phyloP scores from a whole-genome alignment of 1,140 invertebrate genomes.

The Mactra quadrangularis region DNA sequence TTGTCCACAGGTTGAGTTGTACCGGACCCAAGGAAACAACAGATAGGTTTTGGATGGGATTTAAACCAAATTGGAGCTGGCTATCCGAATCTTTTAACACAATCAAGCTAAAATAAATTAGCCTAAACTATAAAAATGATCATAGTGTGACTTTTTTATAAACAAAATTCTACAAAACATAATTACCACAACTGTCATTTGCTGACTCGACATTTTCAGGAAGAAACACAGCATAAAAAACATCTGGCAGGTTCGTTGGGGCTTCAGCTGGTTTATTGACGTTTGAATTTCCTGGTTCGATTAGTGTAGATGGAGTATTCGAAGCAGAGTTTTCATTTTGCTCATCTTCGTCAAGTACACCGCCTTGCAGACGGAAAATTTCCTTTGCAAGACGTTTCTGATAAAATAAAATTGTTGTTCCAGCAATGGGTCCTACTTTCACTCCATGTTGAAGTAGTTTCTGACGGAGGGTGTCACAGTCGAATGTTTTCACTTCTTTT shows the following conservation, averaged over 20 bases:
- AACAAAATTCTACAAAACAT: too few species aligned
- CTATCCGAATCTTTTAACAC: too few species aligned
- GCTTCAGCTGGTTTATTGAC: not conserved
- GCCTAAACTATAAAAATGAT: too few species aligned
- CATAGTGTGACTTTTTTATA: too few species aligned
- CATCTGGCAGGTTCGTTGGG: not conserved
- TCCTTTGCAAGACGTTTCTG: constrained; percentile 72
- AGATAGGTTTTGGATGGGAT: too few species aligned
- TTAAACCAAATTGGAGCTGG: too few species aligned
- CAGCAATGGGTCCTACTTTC: constrained; percentile 75
- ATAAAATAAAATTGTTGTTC: constrained; percentile 70
- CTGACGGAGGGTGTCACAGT: constrained; percentile 65
- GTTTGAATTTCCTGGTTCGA: too few species aligned
- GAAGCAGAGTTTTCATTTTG: not conserved
- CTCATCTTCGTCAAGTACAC: constrained; percentile 8
- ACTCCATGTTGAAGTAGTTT: constrained; percentile 71
- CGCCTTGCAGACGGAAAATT: constrained; percentile 51
- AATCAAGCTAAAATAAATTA: too few species aligned
- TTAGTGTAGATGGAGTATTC: too few species aligned
- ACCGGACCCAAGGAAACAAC: too few species aligned
- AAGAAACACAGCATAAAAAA: constrained; percentile 54
- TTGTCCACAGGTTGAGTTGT: too few species aligned
- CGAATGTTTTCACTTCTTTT: constrained; percentile 67
- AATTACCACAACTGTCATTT: not conserved
- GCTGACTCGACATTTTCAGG: constrained; percentile 34